A percentile compares a stretch with the other conserved stretches of the same genome.
Conservation (phyloP, 2,888 invertebrate species). For the Anaspis maculata region DNA sequence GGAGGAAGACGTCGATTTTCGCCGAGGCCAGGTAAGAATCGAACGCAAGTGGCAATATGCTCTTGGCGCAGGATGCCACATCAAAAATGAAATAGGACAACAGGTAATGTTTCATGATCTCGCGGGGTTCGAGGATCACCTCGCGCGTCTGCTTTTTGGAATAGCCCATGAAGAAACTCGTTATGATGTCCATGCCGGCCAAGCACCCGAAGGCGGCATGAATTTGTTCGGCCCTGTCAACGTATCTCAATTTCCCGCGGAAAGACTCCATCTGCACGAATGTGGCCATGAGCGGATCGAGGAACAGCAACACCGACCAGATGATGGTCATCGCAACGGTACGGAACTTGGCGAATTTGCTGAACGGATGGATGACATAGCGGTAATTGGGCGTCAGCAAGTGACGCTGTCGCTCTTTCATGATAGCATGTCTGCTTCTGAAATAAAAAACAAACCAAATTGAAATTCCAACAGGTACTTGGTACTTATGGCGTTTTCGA, state of each 20-base stretch:
- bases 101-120: constrained; percentile 1
- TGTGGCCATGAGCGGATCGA: neutral
- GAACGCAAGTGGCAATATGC: no score
- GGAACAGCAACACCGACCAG: neutral
- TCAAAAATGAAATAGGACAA: constrained; percentile 5
- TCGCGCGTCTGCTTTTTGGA: neutral
- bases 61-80: neutral
- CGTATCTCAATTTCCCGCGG: neutral
- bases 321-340: neutral
- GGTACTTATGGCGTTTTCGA: no score
- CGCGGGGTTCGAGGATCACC: constrained; percentile 1
- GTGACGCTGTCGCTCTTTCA: constrained; percentile 3
- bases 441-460: no score
- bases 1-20: no score
- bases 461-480: no score
- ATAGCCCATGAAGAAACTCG: constrained; percentile 2
- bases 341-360: neutral
- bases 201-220: neutral
- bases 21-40: no score
- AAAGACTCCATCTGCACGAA: constrained; percentile 1
- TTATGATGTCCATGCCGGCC: neutral
- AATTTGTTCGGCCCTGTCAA: neutral
- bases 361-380: constrained; percentile 5
- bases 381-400: neutral
- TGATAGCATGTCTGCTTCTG: no score